Evolutionary conservation across 2,888 invertebrate species (phyloP).

Genomic region (Augochlorella aurata): DNA sequence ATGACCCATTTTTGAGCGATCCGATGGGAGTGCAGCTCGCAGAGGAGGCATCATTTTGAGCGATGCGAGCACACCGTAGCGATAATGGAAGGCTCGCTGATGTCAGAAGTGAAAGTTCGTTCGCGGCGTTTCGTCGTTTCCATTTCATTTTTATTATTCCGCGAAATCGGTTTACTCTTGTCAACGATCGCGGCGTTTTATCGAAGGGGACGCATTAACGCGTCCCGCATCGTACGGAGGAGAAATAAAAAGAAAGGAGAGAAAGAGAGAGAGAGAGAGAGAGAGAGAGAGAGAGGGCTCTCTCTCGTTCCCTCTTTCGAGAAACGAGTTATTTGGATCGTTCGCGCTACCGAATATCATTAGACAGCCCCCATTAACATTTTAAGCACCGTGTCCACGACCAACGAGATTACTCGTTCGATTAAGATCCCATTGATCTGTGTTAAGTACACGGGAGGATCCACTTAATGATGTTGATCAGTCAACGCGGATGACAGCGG

Average conservation of each 20-base stretch:
- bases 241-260: neutral
- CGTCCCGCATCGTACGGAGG: neutral
- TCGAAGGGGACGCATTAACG: constrained; percentile 39
- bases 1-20: neutral
- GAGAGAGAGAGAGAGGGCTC: constrained; percentile 27
- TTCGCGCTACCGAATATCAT: constrained; percentile 74
- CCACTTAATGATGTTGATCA: constrained; percentile 74
- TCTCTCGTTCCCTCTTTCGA: constrained; percentile 29
- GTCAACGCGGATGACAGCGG: constrained; percentile 73
- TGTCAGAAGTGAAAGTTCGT: constrained; percentile 46
- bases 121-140: constrained; percentile 23
- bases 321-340: constrained; percentile 67
- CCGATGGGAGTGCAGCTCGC: neutral
- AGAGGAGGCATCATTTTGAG: constrained; percentile 2
- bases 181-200: constrained; percentile 43
- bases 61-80: constrained; percentile 30
- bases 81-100: constrained; percentile 36
- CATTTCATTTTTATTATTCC: constrained; percentile 49
- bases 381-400: constrained; percentile 68
- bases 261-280: constrained; percentile 5
- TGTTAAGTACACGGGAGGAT: constrained; percentile 53
- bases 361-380: constrained; percentile 72
- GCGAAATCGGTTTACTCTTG: constrained; percentile 33
- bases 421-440: constrained; percentile 66
- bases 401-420: constrained; percentile 61